Evolutionary conservation across 2,113 vertebrate genomes (phyloP).

Genomic region (Alethe diademata): DNA sequence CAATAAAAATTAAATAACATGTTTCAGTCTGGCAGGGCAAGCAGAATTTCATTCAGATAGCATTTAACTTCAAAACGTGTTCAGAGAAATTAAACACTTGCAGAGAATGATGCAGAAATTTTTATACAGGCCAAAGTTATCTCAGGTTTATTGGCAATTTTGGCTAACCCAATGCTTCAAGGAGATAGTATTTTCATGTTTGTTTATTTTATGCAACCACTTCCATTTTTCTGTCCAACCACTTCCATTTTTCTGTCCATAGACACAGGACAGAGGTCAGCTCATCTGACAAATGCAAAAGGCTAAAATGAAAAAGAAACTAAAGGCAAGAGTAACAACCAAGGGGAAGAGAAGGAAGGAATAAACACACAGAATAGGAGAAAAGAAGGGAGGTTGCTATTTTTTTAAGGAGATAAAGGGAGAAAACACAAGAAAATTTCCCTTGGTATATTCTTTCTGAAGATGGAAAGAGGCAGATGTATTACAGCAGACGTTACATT

Average conservation of each 20-base stretch:
- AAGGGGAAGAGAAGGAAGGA: neutral
- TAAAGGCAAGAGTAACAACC: neutral
- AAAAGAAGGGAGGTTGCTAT: neutral
- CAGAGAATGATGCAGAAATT: neutral
- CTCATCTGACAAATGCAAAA: neutral
- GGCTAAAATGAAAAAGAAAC: neutral
- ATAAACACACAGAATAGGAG: neutral
- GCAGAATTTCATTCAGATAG: neutral
- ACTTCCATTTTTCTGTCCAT: neutral
- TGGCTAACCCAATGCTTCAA: rapidly evolving
- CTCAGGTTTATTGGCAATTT: neutral
- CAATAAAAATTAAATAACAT: neutral
- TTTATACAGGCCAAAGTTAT: neutral
- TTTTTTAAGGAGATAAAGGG: neutral
- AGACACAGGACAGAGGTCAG: neutral
- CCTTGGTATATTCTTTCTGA: neutral
- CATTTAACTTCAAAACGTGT: neutral
- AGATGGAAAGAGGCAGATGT: neutral
- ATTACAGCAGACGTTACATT: neutral
- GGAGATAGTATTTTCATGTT: neutral
- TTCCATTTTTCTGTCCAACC: neutral
- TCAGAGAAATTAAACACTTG: neutral
- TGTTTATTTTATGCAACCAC: neutral
- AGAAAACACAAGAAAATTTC: neutral
- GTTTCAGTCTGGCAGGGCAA: neutral